Base-by-base conservation (phyloP, 2,888 invertebrate genomes). In the Monochamus alternatus region DNA sequence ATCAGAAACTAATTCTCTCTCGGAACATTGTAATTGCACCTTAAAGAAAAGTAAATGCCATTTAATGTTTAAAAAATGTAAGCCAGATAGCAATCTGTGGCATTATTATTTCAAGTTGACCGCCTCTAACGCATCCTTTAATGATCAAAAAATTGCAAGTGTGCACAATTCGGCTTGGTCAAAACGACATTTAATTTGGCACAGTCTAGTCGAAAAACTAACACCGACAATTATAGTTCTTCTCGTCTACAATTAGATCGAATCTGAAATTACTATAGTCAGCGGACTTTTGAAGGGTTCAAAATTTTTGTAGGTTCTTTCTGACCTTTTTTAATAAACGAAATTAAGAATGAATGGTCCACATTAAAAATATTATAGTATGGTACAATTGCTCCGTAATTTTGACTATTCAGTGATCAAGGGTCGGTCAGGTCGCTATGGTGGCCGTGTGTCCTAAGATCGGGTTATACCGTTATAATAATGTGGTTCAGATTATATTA, bases 171-270 rank as follows among this genome's bases (percentile, higher is more conserved):
- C 59, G 12, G 52, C 71, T n/a, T 47, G 67, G 31, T 22, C 73
- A 67, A 67, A 73, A 73, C 66, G 73, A 73, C 73, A 73, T 73
- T 73, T 73, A 73, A 73, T 73, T 73, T 62, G 64, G 73, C 72
- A 73, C 71, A 71, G 73, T 76, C 74, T 74, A 75, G 70, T 66
- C 70, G 71, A 59, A 66, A 31, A 43, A 52, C 67, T 69, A 74
- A 69, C 60, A 74, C 74, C 76, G 75, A 71, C 73, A 77, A 80
- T 80, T 79, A 80, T 69, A 63, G 74, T 65, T 62, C 69, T 73
- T 80, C 76, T 62, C 79, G 78, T 78, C 77, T 67, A 62, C 77
- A 78, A 81, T 81, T 80, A 81, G 31, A 52, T 47, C 32, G 66
- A 64, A 51, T 64, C 62, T 60, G 5, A 58, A 44, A 65, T 60